Base-by-base conservation (phyloP, 2,888 invertebrate genomes). In the Mystacides longicornis region DNA sequence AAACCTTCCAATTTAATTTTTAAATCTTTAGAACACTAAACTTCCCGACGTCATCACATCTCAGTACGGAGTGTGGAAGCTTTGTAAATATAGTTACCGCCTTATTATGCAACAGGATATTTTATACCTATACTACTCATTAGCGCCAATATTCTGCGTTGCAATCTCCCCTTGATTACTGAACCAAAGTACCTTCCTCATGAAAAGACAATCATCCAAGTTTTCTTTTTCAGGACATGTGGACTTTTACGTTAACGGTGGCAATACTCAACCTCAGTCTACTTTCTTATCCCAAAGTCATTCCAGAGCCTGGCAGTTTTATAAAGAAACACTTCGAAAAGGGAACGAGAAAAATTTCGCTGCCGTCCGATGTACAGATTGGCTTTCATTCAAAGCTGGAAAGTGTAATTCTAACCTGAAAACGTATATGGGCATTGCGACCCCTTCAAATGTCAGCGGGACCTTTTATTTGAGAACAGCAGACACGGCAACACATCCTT, bases 201-300 rank as follows among this genome's bases (percentile, higher is more conserved):
- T n/a, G n/a, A n/a, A n/a, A n/a, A n/a, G n/a, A n/a, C n/a, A n/a
- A n/a, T n/a, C n/a, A n/a, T n/a, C n/a, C n/a, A n/a, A n/a, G n/a
- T 31, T 7, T 43, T 43, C 18, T 43, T 31, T 20, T 49, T 19
- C 21, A 77, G 77, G 73, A 1, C 70, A 76, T 56, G 69, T 64
- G 2, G 75, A 77, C 64, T 75, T 66, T 67, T 75, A 60, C 64
- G 72, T 72, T 0, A 77, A 77, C 67, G 63, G 67, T 3, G 77
- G 76, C 0, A 47, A 63, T 1, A 62, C 66, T 63, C 77, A 77
- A 65, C 75, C 75, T 0, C 63, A 65, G 64, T 75, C 75, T 62
- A 47, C 19, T 9, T 19, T 31, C 2, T 11, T 47, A 70, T 7
- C 56, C 0, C 75, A 75, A 63, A 71, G 71, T 49, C 77, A 77